A percentile compares a stretch with the other conserved stretches of the same genome.
phyloP scores from a whole-genome alignment of 2,113 vertebrate species.

The Mesocricetus auratus region DNA sequence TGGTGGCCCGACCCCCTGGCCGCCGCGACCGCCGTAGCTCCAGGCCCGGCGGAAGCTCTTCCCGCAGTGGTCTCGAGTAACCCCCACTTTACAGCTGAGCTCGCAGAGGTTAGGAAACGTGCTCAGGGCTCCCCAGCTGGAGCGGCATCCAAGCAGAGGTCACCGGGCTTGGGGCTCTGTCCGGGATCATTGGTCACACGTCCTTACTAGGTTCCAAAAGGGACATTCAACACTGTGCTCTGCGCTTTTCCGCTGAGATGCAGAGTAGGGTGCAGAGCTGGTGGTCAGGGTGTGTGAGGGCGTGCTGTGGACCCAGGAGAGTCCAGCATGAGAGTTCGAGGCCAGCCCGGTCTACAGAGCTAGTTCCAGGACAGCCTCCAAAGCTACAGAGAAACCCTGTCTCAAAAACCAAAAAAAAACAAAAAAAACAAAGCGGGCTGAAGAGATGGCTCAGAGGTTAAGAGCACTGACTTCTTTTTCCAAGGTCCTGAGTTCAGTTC shows the following conservation, averaged over 20 bases:
- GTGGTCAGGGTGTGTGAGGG: not conserved
- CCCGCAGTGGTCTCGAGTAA: not conserved
- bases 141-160: not conserved
- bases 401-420: no score
- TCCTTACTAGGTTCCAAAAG: not conserved
- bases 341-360: no score
- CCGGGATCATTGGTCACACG: fast-evolving
- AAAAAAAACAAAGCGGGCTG: no score
- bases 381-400: no score
- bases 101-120: not conserved
- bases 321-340: no score
- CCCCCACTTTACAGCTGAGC: not conserved
- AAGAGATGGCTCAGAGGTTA: no score
- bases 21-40: not conserved
- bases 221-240: not conserved
- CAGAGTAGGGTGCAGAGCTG: not conserved
- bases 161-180: not conserved
- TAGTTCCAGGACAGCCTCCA: no score
- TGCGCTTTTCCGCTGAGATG: not conserved
- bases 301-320: not conserved
- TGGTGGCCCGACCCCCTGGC: not conserved
- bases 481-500: no score
- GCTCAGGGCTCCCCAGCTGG: not conserved
- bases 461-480: no score
- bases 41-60: not conserved